phyloP scores from a whole-genome alignment of 2,888 invertebrate genomes.

The Platynereis dumerilii region DNA sequence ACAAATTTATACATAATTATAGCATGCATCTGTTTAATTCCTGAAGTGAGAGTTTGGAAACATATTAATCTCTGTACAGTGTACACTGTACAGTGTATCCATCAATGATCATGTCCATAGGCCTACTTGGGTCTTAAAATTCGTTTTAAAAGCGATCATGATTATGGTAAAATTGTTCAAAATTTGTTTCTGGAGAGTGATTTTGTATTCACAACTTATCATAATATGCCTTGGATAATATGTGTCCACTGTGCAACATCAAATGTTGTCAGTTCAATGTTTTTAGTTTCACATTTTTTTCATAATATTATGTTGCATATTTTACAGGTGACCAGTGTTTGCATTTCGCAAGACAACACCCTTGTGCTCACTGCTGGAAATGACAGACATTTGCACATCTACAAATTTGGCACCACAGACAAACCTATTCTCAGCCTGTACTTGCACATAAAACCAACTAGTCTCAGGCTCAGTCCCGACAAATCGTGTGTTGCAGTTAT shows the following conservation, averaged over 20 bases:
- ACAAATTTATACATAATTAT: no score
- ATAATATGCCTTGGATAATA: not conserved
- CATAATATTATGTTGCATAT: slow-evolving; percentile 13
- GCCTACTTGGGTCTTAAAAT: no score
- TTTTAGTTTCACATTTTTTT: no score
- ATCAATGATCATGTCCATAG: no score
- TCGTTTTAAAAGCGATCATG: no score
- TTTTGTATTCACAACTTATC: not conserved
- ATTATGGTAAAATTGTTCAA: no score
- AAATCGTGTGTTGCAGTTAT: slow-evolving; percentile 24
- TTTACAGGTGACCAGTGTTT: slow-evolving; percentile 25
- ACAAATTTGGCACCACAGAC: slow-evolving; percentile 24
- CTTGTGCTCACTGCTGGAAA: slow-evolving; percentile 28
- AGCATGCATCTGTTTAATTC: no score
- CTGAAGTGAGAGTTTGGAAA: no score
- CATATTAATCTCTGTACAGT: no score
- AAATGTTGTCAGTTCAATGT: no score
- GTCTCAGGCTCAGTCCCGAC: slow-evolving; percentile 23
- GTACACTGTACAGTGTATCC: no score
- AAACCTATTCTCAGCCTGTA: slow-evolving; percentile 25
- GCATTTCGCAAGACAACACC: slow-evolving; percentile 31
- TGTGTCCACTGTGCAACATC: not conserved
- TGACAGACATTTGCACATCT: slow-evolving; percentile 26
- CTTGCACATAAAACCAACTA: slow-evolving; percentile 16
- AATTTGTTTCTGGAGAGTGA: no score